Base-by-base conservation (phyloP, 1,140 invertebrate genomes). In the Hyles euphorbiae region DNA sequence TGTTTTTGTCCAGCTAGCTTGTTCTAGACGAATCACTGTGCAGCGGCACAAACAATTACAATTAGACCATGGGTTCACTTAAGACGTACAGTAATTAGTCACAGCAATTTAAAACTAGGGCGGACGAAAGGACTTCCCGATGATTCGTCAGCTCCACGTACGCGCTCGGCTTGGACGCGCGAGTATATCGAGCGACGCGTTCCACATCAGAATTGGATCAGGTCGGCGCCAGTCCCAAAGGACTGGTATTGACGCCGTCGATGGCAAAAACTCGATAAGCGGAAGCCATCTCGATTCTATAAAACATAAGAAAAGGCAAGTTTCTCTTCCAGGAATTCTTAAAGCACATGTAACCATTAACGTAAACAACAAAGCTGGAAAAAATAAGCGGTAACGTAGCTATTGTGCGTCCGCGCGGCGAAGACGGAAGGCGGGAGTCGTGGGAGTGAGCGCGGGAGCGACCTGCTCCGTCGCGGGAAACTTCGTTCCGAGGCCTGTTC, bases 211-310 rank as follows among this genome's bases (percentile, higher is more conserved):
- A 78, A 78, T 68, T 63, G 61, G 67, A 81, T 71, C 72, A 79
- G 67, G 74, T 73, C 69, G 72, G 22, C 65, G 58, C 58, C 61
- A 68, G 65, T 63, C 67, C 53, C 60, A 53, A 78, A 78, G 72
- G 74, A 76, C 67, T 65, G 60, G 65, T 72, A 69, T 75, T 58
- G 68, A 49, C 59, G 56, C 32, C 52, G 48, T 61, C 62, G 63
- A 70, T 53, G 12, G 55, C 60, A 82, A 82, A 81, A 81, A 78
- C 62, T 56, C 56, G 56, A 65, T 81, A 80, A 75, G 65, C 80
- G 80, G 81, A 84, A 87, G 76, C 76, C 57, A 71, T 74, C 64
- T 81, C 62, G 78, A 64, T 73, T 80, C 75, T 76, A 79, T 75
- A 81, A 76, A 74, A 67, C 68, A 65, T 74, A 61, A 81, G 72